Evolutionary conservation across 1,140 invertebrate species (phyloP), one percentile per base, ranked within the genome.

Genomic region (Drosophila sproati): DNA sequence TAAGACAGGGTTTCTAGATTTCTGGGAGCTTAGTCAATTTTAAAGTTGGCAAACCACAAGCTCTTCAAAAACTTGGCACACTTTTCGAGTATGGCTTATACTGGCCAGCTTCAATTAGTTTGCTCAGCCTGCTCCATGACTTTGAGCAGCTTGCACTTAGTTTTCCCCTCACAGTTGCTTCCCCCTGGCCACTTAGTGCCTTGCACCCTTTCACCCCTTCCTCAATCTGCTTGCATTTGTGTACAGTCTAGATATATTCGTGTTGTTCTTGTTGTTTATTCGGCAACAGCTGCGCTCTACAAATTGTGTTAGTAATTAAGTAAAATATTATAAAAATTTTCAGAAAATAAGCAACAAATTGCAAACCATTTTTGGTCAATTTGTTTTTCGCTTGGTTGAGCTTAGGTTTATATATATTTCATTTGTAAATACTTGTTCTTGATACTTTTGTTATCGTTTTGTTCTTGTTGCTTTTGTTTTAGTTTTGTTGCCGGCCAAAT

Each of bases 221-320:
- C 32, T 31, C 51, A 35, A 5, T 4, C 28, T 4, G 10, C 59
- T 51, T 31, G 34, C 39, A 78, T 59, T 81, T 81, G 63, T 78
- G 59, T 86, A 67, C 82, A 81, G 78, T 86, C 63, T 50, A 78
- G 73, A 86, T 75, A 86, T 72, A 78, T 81, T 81, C 75, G 78
- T 73, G 74, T 76, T 85, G 69, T 54, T 73, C 69, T 59, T 51
- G 43, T 28, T 77, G 50, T 52, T 51, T 20, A 20, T 20, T 57
- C 35, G 69, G 80, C 77, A 82, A 70, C 83, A 88, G 74, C 78
- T 86, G 82, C 61, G 59, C 51, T 45, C 54, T 57, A 67, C 71
- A 87, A 82, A 87, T 79, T 82, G 73, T 82, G 54, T 82, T 74
- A 81, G 83, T 87, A 88, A 87, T 87, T 87, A 88, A 73, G 72